Evolutionary conservation across 2,888 invertebrate genomes (phyloP).

Genomic region (Autographa pulchrina): DNA sequence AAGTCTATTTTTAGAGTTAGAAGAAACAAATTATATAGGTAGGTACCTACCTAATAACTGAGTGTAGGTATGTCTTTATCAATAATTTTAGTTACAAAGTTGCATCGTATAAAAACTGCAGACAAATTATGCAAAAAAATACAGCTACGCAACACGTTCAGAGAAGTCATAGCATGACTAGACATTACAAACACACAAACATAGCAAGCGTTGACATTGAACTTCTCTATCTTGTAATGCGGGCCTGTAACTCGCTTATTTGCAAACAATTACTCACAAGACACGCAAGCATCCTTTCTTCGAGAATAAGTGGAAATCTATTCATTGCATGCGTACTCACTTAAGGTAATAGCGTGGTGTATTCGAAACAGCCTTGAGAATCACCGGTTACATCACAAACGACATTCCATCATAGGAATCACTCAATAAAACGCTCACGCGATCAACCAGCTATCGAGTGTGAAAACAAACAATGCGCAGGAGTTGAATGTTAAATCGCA

Average conservation of each 20-base stretch:
- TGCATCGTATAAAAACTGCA: not conserved
- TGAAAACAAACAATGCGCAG: conserved; percentile 82
- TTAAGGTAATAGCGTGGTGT: conserved; percentile 40
- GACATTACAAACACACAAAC: not conserved
- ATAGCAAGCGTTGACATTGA: conserved; percentile 39
- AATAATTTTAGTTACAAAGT: not conserved
- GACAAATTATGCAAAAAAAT: not conserved
- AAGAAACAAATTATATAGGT: too few species aligned
- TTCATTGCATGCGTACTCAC: conserved; percentile 52
- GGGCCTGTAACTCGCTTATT: conserved; percentile 30
- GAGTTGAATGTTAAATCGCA: conserved; percentile 82
- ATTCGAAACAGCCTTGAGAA: conserved; percentile 54
- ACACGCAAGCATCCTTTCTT: conserved; percentile 32
- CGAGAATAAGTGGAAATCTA: conserved; percentile 37
- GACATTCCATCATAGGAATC: conserved; percentile 59
- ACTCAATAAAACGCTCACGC: conserved; percentile 84
- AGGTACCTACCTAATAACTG: too few species aligned
- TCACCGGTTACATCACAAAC: conserved; percentile 67
- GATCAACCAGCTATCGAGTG: conserved; percentile 65
- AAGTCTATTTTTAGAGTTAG: not conserved
- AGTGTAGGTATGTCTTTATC: too few species aligned
- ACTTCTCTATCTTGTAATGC: conserved; percentile 27
- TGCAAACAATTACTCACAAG: conserved; percentile 47
- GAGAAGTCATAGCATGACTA: not conserved
- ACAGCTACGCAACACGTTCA: not conserved